Percentiles rank a stretch among this genome's conserved stretches.
phyloP scores from a whole-genome alignment of 2,797 vertebrate species.

The Saxicola maurus region DNA sequence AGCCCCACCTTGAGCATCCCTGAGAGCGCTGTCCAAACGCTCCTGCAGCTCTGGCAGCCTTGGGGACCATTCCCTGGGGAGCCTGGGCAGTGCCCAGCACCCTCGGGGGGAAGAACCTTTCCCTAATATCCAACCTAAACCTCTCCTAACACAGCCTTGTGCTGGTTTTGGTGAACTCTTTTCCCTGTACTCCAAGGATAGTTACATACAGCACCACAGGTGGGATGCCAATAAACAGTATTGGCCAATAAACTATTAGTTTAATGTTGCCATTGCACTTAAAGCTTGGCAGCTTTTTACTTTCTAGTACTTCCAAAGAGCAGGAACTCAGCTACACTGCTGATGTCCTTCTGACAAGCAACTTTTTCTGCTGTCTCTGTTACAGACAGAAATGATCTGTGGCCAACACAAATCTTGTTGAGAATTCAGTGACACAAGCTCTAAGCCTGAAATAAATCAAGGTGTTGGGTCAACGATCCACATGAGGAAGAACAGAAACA shows the following conservation, averaged over 20 bases:
- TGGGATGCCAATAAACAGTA: background rate
- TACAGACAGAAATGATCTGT: fast-evolving
- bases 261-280: background rate
- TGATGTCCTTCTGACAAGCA: background rate
- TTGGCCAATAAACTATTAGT: too few species aligned
- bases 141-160: background rate
- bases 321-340: background rate
- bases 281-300: background rate
- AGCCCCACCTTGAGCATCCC: background rate
- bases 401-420: background rate
- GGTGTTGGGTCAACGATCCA: background rate
- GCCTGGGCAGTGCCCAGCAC: background rate
- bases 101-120: background rate
- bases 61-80: background rate
- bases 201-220: background rate
- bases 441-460: background rate
- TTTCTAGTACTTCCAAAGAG: background rate
- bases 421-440: background rate
- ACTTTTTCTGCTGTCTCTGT: background rate
- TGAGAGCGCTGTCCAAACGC: fast-evolving
- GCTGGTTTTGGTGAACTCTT: background rate
- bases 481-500: background rate
- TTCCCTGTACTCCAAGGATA: background rate
- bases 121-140: background rate
- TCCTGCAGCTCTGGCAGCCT: background rate